Evolutionary conservation across 2,888 invertebrate species (phyloP).

Genomic region (Acronicta alni): DNA sequence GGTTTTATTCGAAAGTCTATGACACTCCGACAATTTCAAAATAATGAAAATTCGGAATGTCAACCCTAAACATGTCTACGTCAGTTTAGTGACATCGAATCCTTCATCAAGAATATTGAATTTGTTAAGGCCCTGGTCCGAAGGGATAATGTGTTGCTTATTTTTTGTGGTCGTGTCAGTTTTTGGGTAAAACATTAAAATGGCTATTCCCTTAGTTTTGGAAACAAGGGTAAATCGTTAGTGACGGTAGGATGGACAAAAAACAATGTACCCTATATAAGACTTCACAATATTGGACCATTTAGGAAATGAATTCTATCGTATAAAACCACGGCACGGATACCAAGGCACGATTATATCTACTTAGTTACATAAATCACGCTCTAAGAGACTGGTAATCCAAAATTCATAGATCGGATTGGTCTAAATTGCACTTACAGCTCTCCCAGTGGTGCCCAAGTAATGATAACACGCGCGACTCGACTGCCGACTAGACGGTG

Average conservation of each 20-base stretch:
- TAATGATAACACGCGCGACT: slow-evolving; percentile 42
- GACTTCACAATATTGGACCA: no score
- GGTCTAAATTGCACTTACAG: slow-evolving; percentile 43
- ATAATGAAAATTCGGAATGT: not conserved
- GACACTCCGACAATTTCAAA: not conserved
- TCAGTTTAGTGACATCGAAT: not conserved
- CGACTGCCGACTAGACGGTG: slow-evolving; percentile 7
- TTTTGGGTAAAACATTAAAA: not conserved
- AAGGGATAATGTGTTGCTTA: not conserved
- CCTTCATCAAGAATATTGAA: slow-evolving; percentile 10
- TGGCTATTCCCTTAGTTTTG: not conserved
- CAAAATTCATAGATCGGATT: slow-evolving; percentile 20
- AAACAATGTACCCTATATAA: no score
- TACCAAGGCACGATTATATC: not conserved
- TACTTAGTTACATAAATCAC: slow-evolving; percentile 16
- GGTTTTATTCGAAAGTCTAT: no score
- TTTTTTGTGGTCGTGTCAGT: not conserved
- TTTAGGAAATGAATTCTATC: no score
- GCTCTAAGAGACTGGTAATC: slow-evolving; percentile 5
- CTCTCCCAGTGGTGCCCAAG: slow-evolving; percentile 2
- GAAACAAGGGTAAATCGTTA: no score
- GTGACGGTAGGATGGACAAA: no score
- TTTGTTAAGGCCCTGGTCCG: not conserved
- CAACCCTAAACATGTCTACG: slow-evolving; percentile 18
- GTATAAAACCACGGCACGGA: no score